phyloP scores from a whole-genome alignment of 2,888 invertebrate genomes.

The Cyclophora albipunctata region DNA sequence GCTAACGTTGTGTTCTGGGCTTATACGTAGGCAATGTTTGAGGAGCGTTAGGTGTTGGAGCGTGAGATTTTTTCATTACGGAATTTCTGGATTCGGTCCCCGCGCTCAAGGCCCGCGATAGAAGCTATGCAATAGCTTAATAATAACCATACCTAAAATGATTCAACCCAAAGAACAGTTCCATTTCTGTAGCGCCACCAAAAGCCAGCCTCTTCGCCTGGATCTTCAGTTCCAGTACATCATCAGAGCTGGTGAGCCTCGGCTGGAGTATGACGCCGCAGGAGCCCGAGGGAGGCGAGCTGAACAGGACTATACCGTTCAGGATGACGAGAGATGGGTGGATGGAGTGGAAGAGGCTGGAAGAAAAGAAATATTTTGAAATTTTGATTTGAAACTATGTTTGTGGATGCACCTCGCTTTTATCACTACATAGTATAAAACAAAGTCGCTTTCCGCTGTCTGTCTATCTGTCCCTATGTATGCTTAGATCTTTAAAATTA shows the following conservation, averaged over 20 bases:
- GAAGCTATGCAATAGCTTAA: too few relatives aligned
- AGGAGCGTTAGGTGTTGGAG: too few relatives aligned
- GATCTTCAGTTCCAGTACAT: constrained; percentile 34
- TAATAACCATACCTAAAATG: neutral
- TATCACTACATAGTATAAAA: too few relatives aligned
- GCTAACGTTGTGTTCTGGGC: too few relatives aligned
- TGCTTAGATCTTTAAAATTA: too few relatives aligned
- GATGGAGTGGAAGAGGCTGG: constrained; percentile 47
- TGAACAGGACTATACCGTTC: constrained; percentile 48
- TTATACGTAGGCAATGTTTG: too few relatives aligned
- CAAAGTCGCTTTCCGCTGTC: too few relatives aligned
- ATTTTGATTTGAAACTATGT: neutral
- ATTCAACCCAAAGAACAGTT: constrained; percentile 31
- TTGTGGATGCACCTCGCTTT: too few relatives aligned
- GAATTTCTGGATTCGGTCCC: too few relatives aligned
- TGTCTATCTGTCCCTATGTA: too few relatives aligned
- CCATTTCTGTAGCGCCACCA: constrained; percentile 27
- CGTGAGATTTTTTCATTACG: too few relatives aligned
- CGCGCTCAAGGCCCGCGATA: too few relatives aligned
- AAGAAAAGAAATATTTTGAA: constrained; percentile 9
- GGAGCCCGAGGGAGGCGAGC: constrained; percentile 48
- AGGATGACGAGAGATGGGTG: constrained; percentile 45
- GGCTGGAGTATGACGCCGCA: constrained; percentile 57
- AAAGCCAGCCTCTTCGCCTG: constrained; percentile 36
- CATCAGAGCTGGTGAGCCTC: constrained; percentile 23